phyloP scores from a whole-genome alignment of 2,888 invertebrate species.

The Lithophane semibrunnea region DNA sequence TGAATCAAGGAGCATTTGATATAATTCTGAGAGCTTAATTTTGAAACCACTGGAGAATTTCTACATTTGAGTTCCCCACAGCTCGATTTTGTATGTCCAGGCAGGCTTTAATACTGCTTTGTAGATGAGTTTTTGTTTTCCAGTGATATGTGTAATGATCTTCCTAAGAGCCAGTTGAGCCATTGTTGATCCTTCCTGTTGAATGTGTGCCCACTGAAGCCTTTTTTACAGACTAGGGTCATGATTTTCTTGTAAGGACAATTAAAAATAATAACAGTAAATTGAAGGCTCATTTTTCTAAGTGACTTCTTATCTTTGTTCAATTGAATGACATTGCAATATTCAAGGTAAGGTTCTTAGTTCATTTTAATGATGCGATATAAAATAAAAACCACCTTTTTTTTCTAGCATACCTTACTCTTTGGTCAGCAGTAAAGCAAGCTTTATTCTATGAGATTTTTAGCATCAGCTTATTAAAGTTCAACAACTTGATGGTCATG shows the following conservation, averaged over 20 bases:
- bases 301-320: neutral
- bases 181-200: neutral
- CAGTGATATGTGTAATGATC: too few species aligned
- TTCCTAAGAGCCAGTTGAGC: too few species aligned
- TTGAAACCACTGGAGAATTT: too few species aligned
- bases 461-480: neutral
- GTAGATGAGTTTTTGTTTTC: too few species aligned
- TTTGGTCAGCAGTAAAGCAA: neutral
- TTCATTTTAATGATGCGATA: constrained; percentile 14
- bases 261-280: constrained; percentile 25
- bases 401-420: neutral
- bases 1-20: too few species aligned
- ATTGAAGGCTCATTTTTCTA: constrained; percentile 10
- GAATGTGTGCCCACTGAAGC: neutral
- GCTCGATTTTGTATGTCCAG: too few species aligned
- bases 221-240: neutral
- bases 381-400: neutral
- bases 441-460: neutral
- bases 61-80: too few species aligned
- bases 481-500: constrained; percentile 1
- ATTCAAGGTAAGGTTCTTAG: constrained; percentile 3
- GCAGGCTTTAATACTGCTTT: too few species aligned
- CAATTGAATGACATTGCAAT: constrained; percentile 35
- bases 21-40: too few species aligned
- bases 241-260: constrained; percentile 13